Evolutionary conservation across 2,113 vertebrate species (phyloP), one percentile per base, ranked within the genome.

Genomic region (Empidonax alnorum): DNA sequence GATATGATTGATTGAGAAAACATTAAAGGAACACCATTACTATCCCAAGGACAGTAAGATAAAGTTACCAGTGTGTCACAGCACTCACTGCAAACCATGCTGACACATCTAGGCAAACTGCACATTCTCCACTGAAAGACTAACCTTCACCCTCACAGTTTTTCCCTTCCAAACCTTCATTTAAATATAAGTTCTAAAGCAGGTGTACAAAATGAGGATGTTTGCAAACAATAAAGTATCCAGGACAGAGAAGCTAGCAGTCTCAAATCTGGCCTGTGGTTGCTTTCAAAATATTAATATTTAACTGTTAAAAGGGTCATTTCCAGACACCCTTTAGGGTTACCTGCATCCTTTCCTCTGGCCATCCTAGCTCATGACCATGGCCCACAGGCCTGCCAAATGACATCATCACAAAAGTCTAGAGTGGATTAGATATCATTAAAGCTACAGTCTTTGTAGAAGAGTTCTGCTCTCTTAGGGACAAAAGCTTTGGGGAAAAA

Each of bases 351-450:
- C 39, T 25, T 65, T 82, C 10, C 13, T 68, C 37, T 12, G 12
- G 50, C 63, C 13, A 23, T 56, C 42, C 31, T 52, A 10, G 56
- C 23, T 9, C 3, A 0, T 30, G 44, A 79, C 46, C 31, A 30
- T 2, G 35, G 69, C 19, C 37, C 62, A 67, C 14, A 58, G 33
- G 21, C 9, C 46, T 74, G 12, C 20, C 61, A 75, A 87, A 52
- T 17, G 77, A 52, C 41, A 73, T 14, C 39, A 50, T 4, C 31
- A 67, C 23, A 14, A 3, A 86, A 42, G 6, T 31, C 58, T 33
- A 23, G 14, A 31, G 19, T 5, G 12, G 18, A 68, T 61, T 25
- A 61, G 49, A 63, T 41, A 49, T 18, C 0, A 0, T 7, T 83
- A 46, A 65, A 10, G 24, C 16, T 50, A 49, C 4, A 9, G 14